These are phyloP conservation scores for Pantherophis alleghaniensis DNA, from an alignment of 2,797 vertebrate genomes.

Conservation along the genomic window DNA sequence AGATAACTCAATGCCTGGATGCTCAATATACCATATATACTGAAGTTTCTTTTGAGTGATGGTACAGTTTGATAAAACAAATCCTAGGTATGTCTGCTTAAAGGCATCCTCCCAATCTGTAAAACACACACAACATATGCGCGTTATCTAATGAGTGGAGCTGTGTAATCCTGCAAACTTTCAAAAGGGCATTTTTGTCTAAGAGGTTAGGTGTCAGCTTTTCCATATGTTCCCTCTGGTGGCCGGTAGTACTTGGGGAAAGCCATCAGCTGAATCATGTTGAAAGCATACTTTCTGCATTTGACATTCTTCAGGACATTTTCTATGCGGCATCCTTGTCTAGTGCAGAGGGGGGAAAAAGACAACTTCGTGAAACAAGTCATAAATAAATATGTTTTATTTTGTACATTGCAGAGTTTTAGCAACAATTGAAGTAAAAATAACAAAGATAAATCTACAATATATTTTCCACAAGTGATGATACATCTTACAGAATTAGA, in stretches of 20 bases:
- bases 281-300: slow-evolving; percentile 99
- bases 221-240: slow-evolving; percentile 96
- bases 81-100: slow-evolving; percentile 40
- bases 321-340: slow-evolving; percentile 99
- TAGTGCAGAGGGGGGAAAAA: slow-evolving; percentile 79
- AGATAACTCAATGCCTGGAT: slow-evolving; percentile 24
- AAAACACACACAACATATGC: slow-evolving; percentile 39
- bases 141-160: slow-evolving; percentile 49
- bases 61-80: slow-evolving; percentile 40
- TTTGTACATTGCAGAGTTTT: slow-evolving; percentile 81
- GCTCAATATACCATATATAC: slow-evolving; percentile 28
- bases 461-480: slow-evolving; percentile 79
- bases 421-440: slow-evolving; percentile 82
- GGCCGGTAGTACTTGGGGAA: slow-evolving; percentile 98
- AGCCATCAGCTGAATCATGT: slow-evolving; percentile 97
- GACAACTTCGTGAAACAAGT: slow-evolving; percentile 81
- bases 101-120: slow-evolving; percentile 45
- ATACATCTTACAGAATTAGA: slow-evolving; percentile 87
- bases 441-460: slow-evolving; percentile 83
- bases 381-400: slow-evolving; percentile 83
- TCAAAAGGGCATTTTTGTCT: slow-evolving; percentile 2
- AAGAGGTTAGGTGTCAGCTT: slow-evolving; percentile 87
- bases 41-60: slow-evolving; percentile 32
- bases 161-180: slow-evolving; percentile 65
- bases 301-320: slow-evolving; percentile 99